A percentile compares a stretch with the other conserved stretches of the same genome.
These are phyloP conservation scores for Ariolimax columbianus DNA, from an alignment of 2,888 invertebrate genomes.

Conservation along the genomic window DNA sequence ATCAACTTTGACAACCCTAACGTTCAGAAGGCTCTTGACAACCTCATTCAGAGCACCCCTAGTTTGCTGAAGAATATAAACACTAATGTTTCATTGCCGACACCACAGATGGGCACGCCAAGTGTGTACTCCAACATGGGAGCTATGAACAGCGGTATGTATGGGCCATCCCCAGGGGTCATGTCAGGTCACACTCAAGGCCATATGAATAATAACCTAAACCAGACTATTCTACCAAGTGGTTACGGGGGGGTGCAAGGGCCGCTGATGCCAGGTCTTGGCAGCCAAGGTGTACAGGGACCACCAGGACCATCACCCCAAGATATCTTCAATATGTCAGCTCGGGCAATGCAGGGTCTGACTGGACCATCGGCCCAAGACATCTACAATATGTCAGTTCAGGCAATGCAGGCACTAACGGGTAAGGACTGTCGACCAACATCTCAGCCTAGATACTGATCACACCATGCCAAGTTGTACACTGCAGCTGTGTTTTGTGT, in stretches of 20 bases:
- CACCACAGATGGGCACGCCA: constrained; percentile 5
- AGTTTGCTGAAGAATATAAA: constrained; percentile 76
- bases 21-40: constrained; percentile 79
- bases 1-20: constrained; percentile 79
- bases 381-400: background rate
- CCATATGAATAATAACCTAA: background rate
- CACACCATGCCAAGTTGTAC: background rate
- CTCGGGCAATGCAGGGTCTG: background rate
- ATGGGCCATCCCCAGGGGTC: background rate
- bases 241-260: background rate
- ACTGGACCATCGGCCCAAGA: background rate
- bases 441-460: constrained; percentile 9
- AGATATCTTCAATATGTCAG: too few species aligned
- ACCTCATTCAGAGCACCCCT: constrained; percentile 79
- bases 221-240: background rate
- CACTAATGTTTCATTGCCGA: constrained; percentile 34
- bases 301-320: background rate
- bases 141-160: background rate
- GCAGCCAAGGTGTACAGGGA: background rate
- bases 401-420: background rate
- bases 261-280: background rate
- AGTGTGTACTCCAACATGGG: background rate
- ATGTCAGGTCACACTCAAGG: background rate
- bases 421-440: background rate
- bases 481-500: background rate